Base-by-base conservation (phyloP, 1,140 invertebrate species). In the Brevipalpus yothersi region DNA sequence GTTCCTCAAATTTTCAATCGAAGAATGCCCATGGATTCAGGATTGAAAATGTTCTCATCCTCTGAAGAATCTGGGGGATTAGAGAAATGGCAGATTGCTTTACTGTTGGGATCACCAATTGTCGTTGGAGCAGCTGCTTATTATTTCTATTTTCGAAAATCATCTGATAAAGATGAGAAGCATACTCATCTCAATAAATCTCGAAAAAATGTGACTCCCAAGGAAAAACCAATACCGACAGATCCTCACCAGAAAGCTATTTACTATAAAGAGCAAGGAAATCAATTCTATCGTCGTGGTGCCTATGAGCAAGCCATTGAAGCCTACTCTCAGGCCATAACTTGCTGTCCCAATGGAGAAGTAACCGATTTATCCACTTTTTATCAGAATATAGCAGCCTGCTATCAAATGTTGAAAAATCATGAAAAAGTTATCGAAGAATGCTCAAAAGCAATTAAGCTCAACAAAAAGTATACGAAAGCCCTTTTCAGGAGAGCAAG, bases 311-410 rank as follows among this genome's bases (percentile, higher is more conserved):
- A 88, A 68, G 91, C 92, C 12, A 86, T 94, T 57, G 72, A 75
- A 53, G 78, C 80, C 62, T 96, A 96, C 67, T 84, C 86, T 64
- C 78, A 83, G 72, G 91, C 90, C 0, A 92, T 95, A 61, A 77
- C 82, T 64, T 73, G 80, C 12, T 93, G 88, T 69, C 86, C 88
- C 1, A 66, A 72, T 11, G 80, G 84, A 47, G 78, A 83, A 65
- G 74, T 72, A 41, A 75, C 78, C 4, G 83, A 86, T 63, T 70
- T 94, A 51, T 80, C 90, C 5, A 90, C 84, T 13, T 91, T 88
- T 70, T 93, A 92, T 72, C 91, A 95, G 71, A 96, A 96, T 68
- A 79, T 89, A 68, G 92, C 91, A 7, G 92, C 91, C 45, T 84
- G 87, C 31, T 87, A 89, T 74, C 90, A 94, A 72, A 85, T 67